Percentiles rank a stretch among this genome's conserved stretches.
These are phyloP conservation scores for Drosophila maculinotata DNA, from an alignment of 2,888 invertebrate genomes.

Conservation along the genomic window DNA sequence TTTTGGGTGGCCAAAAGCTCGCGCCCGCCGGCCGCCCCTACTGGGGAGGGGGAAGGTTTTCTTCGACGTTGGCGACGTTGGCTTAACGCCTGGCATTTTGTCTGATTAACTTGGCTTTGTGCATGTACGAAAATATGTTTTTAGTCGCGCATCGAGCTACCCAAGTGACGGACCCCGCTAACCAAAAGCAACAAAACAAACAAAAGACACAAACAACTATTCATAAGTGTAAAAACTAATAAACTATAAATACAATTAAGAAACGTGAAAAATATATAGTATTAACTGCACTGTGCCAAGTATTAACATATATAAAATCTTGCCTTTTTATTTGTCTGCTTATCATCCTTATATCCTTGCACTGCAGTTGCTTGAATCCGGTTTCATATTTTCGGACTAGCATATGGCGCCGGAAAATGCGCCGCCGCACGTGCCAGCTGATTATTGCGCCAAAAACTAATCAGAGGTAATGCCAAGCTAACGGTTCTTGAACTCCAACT, in stretches of 20 bases:
- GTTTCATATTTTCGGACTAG: slow-evolving; percentile 22
- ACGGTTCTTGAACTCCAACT: slow-evolving; percentile 10
- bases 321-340: not conserved
- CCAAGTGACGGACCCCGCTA: slow-evolving; percentile 30
- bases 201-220: not conserved
- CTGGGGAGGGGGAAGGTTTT: slow-evolving; percentile 10
- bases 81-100: slow-evolving; percentile 37
- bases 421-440: slow-evolving; percentile 63
- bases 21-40: not conserved
- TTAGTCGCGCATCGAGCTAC: slow-evolving; percentile 39
- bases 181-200: not conserved
- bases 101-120: slow-evolving; percentile 47
- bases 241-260: not conserved
- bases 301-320: not conserved
- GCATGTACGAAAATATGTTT: slow-evolving; percentile 15
- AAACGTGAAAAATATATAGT: not conserved
- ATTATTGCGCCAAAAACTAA: slow-evolving; percentile 63
- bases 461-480: slow-evolving; percentile 42
- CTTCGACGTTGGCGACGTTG: slow-evolving; percentile 27
- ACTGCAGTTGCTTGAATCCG: not conserved
- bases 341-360: slow-evolving; percentile 4
- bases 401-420: slow-evolving; percentile 65
- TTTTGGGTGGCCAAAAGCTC: slow-evolving; percentile 27
- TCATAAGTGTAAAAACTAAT: not conserved
- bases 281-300: not conserved